Conservation (phyloP, 2,888 invertebrate genomes). For the Exocentrus adspersus region DNA sequence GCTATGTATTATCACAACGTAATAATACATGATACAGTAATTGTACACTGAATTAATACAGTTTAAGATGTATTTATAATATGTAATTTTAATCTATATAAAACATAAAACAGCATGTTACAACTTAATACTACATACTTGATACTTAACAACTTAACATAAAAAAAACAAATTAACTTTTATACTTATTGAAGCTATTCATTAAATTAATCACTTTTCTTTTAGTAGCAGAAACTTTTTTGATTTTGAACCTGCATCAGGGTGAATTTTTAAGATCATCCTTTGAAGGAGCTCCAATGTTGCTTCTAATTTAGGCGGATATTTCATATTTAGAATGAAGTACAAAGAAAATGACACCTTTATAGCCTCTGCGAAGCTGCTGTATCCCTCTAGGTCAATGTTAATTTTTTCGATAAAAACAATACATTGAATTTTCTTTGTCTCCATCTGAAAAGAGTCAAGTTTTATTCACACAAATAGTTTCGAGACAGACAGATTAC, state of each 20-base stretch:
- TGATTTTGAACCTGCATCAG: neutral
- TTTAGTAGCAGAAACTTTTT: too few species aligned
- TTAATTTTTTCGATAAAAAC: neutral
- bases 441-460: neutral
- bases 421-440: neutral
- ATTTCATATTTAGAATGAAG: conserved; percentile 1
- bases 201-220: neutral
- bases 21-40: too few species aligned
- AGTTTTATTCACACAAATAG: neutral
- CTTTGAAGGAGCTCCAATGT: conserved; percentile 2
- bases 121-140: too few species aligned
- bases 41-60: too few species aligned
- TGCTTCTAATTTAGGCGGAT: neutral
- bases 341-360: neutral
- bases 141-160: too few species aligned
- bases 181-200: neutral
- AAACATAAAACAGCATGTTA: too few species aligned
- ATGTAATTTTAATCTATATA: too few species aligned
- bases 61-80: too few species aligned
- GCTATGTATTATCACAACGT: too few species aligned
- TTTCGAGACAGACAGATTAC: too few species aligned
- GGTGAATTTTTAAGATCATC: neutral
- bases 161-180: neutral
- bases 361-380: neutral
- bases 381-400: neutral